Percentiles rank a stretch among this genome's conserved stretches.
These are phyloP conservation scores for Eupithecia inturbata DNA, from an alignment of 2,888 invertebrate species.

Conservation along the genomic window DNA sequence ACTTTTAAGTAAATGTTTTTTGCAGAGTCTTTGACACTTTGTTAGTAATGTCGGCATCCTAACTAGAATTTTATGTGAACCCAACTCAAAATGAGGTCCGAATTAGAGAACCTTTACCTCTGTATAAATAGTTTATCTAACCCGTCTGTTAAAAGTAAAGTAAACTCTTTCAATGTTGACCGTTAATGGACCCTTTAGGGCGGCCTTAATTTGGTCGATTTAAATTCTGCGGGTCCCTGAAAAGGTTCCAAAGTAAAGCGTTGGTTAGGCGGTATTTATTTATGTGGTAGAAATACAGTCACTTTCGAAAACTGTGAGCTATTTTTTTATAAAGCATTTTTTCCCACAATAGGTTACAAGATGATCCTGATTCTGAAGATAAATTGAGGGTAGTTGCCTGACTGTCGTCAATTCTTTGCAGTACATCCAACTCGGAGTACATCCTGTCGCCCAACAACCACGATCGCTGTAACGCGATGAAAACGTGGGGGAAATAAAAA, in stretches of 20 bases:
- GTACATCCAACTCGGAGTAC: no score
- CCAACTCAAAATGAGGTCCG: background rate
- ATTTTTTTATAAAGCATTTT: background rate
- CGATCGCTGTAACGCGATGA: no score
- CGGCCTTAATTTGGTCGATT: slow-evolving; percentile 48
- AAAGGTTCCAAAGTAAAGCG: slow-evolving; percentile 46
- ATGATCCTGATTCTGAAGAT: no score
- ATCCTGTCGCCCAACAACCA: no score
- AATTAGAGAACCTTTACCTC: slow-evolving; percentile 22
- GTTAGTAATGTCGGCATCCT: background rate
- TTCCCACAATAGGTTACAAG: no score
- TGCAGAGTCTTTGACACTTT: background rate
- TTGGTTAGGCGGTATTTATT: slow-evolving; percentile 45
- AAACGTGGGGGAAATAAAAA: no score
- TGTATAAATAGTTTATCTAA: slow-evolving; percentile 25
- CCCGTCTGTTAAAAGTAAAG: slow-evolving; percentile 26
- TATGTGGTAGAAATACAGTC: slow-evolving; percentile 39
- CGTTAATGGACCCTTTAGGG: slow-evolving; percentile 46
- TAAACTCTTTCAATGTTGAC: slow-evolving; percentile 43
- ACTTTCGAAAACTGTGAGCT: slow-evolving; percentile 5
- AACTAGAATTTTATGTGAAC: background rate
- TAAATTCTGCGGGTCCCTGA: slow-evolving; percentile 47
- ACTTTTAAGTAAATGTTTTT: no score
- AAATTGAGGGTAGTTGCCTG: no score
- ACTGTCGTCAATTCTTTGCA: no score